Evolutionary conservation across 2,797 vertebrate genomes (phyloP).

Genomic region (Myotis planiceps): DNA sequence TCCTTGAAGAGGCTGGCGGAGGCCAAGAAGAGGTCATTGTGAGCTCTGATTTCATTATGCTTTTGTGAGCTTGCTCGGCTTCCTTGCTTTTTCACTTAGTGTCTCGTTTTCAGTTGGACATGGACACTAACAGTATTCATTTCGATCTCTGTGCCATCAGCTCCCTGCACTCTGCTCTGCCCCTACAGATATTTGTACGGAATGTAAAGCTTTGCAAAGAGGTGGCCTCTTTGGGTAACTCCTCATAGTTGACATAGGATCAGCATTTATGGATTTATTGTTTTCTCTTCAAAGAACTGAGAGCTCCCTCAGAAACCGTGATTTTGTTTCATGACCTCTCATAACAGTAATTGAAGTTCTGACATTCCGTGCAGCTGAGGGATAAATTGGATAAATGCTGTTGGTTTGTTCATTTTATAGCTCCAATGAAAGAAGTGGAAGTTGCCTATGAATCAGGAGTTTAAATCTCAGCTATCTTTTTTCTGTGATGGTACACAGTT

Average conservation of each 20-base stretch:
- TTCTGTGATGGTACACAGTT: not conserved
- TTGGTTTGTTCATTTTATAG: not conserved
- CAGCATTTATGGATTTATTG: not conserved
- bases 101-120: not conserved
- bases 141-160: not conserved
- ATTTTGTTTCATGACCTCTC: constrained; percentile 4
- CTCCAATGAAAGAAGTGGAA: not conserved
- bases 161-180: not conserved
- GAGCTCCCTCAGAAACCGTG: not conserved
- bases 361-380: not conserved
- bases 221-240: not conserved
- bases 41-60: not conserved
- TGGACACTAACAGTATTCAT: not conserved
- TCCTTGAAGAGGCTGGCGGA: not conserved
- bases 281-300: constrained; percentile 46
- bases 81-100: not conserved
- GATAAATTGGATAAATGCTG: not conserved
- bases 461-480: not conserved
- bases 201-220: not conserved
- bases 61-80: not conserved
- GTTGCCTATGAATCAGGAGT: not conserved
- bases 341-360: not conserved
- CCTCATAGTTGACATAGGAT: not conserved
- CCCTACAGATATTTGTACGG: not conserved
- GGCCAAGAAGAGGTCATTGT: constrained; percentile 6